phyloP scores from a whole-genome alignment of 2,888 invertebrate genomes.

The Lampropteryx suffumata region DNA sequence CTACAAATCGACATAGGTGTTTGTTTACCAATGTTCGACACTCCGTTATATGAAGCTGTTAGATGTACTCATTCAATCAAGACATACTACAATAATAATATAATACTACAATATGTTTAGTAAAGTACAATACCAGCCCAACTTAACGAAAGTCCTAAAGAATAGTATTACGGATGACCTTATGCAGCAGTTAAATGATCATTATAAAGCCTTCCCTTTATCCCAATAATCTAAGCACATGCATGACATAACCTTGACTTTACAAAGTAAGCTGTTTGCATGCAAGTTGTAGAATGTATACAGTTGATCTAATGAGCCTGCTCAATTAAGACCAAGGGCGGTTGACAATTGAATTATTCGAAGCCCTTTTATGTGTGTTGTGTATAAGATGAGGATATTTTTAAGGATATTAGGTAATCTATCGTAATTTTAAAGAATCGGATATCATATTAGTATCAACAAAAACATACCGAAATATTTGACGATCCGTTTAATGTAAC shows the following conservation, averaged over 20 bases:
- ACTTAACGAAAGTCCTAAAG: background rate
- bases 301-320: constrained; percentile 18
- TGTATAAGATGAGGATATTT: no score
- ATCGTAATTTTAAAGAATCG: no score
- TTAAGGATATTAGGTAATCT: no score
- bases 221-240: constrained; percentile 18
- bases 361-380: background rate
- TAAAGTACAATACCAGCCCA: no score
- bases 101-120: no score
- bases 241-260: constrained; percentile 36
- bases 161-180: background rate
- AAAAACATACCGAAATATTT: constrained; percentile 64
- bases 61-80: no score
- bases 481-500: constrained; percentile 44
- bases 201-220: background rate
- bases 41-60: no score
- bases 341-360: constrained; percentile 19
- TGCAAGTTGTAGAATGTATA: constrained; percentile 15
- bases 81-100: no score
- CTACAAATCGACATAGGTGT: no score
- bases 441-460: background rate
- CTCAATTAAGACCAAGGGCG: constrained; percentile 44
- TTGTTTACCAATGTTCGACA: no score
- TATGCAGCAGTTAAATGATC: constrained; percentile 1
- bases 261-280: constrained; percentile 20